A percentile compares a stretch with the other conserved stretches of the same genome.
phyloP scores from a whole-genome alignment of 1,140 invertebrate species.

The Drosophila bocqueti region DNA sequence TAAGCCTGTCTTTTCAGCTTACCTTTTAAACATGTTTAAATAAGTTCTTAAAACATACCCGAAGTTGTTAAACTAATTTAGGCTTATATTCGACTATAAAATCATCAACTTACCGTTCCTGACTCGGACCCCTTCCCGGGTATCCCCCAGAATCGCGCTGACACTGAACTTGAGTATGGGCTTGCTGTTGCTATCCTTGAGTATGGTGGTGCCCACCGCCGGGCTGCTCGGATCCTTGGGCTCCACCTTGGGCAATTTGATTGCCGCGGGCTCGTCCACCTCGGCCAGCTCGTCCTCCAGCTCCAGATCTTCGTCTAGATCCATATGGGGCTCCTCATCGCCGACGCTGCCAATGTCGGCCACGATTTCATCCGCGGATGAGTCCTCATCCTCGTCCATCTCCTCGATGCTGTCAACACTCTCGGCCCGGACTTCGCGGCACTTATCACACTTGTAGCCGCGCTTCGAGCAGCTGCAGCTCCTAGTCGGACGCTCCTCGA shows the following conservation, averaged over 20 bases:
- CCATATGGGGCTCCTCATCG: slow-evolving; percentile 59
- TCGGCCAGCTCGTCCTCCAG: slow-evolving; percentile 68
- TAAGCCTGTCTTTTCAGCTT: neutral
- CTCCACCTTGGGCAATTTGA: slow-evolving; percentile 79
- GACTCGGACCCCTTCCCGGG: slow-evolving; percentile 84
- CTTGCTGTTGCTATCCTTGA: slow-evolving; percentile 86
- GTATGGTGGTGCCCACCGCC: slow-evolving; percentile 59
- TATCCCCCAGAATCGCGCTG: slow-evolving; percentile 93
- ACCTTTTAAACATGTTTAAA: neutral
- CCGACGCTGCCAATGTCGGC: slow-evolving; percentile 71
- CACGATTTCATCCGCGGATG: slow-evolving; percentile 73
- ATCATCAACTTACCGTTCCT: slow-evolving; percentile 82
- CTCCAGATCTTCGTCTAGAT: slow-evolving; percentile 61
- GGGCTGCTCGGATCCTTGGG: slow-evolving; percentile 52
- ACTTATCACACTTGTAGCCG: slow-evolving; percentile 84
- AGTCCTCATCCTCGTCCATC: slow-evolving; percentile 75
- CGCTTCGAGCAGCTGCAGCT: slow-evolving; percentile 64
- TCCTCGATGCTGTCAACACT: slow-evolving; percentile 77
- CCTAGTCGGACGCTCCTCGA: slow-evolving; percentile 33
- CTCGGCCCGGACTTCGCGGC: slow-evolving; percentile 68
- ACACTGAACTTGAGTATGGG: slow-evolving; percentile 96
- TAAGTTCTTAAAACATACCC: neutral
- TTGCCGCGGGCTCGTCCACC: slow-evolving; percentile 54
- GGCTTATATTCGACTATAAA: too few relatives aligned
- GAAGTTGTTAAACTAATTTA: too few relatives aligned